Conservation (phyloP, 2,797 vertebrate species). For the Neoniphon sammara region DNA sequence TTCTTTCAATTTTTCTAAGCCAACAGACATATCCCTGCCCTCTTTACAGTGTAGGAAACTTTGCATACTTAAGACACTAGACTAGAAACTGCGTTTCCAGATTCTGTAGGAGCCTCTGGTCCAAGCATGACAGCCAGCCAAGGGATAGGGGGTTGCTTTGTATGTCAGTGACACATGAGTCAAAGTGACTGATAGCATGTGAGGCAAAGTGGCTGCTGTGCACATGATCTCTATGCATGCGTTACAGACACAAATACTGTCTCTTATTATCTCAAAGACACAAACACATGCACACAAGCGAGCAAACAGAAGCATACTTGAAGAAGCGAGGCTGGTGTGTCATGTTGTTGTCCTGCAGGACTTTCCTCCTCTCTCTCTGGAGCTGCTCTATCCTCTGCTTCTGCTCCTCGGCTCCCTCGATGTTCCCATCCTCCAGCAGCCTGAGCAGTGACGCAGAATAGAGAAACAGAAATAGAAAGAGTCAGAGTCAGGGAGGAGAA, state of each 20-base stretch:
- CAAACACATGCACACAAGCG: neutral
- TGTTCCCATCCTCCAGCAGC: conserved; percentile 93
- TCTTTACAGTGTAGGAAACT: too few relatives aligned
- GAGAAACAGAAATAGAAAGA: neutral
- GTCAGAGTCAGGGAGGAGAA: neutral
- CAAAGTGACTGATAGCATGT: neutral
- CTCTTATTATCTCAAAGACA: neutral
- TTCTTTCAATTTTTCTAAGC: too few relatives aligned
- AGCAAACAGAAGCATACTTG: conserved; percentile 81
- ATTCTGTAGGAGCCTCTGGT: neutral
- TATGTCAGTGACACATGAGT: neutral
- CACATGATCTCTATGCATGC: neutral
- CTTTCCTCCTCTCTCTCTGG: conserved; percentile 91
- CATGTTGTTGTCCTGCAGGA: conserved; percentile 89
- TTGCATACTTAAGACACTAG: neutral
- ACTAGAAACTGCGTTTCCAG: neutral
- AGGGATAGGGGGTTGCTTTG: neutral
- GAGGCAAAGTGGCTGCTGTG: neutral
- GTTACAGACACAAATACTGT: neutral
- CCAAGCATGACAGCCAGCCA: neutral
- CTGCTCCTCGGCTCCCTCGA: conserved; percentile 91
- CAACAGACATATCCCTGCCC: too few relatives aligned
- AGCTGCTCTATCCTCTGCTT: conserved; percentile 95
- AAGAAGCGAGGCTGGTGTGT: conserved; percentile 92
- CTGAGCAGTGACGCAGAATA: conserved; percentile 69